Evolutionary conservation across 2,888 invertebrate genomes (phyloP), one percentile per base, ranked within the genome.

Genomic region (Zootermopsis nevadensis): DNA sequence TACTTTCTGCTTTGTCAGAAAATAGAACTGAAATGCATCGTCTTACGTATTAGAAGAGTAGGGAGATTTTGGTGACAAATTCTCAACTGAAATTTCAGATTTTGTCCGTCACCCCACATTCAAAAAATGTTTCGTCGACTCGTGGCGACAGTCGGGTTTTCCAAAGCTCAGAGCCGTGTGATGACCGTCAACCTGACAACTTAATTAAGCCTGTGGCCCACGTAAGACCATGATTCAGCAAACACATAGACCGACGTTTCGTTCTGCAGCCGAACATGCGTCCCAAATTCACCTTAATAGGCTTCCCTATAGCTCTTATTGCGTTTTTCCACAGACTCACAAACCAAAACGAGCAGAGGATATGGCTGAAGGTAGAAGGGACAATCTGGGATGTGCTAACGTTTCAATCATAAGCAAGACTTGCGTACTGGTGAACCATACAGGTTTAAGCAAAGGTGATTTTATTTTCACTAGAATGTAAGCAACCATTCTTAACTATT

Each of bases 111-210:
- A 38, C 38, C 10, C 38, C 38, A 38, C 10, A 38, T 4, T 48
- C 48, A 48, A 48, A 48, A 48, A 1, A 15, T 48, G 15, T 48
- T 48, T 48, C 19, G 19, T 15, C 48, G 4, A n/a, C 60, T 27
- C n/a, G 60, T 10, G 60, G n/a, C 27, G 60, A 27, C 27, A 27
- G n/a, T 60, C 27, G 27, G n/a, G 33, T 69, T 69, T 69, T 33
- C 27, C 69, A 22, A n/a, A 7, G 69, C 33, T 19, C 22, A 31
- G 69, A 69, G 30, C 19, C 10, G 22, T 7, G 24, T 48, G 69
- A 48, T 69, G 72, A 69, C 33, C 79, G 82, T 66, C 77, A 55
- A 27, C 42, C 77, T 82, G 82, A 82, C 82, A 77, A 77, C 48
- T 82, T 82, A 82, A 82, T 82, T 77, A 77, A 77, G 79, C 66